Evolutionary conservation across 2,888 invertebrate species (phyloP).

Genomic region (Cerastis rubricosa): DNA sequence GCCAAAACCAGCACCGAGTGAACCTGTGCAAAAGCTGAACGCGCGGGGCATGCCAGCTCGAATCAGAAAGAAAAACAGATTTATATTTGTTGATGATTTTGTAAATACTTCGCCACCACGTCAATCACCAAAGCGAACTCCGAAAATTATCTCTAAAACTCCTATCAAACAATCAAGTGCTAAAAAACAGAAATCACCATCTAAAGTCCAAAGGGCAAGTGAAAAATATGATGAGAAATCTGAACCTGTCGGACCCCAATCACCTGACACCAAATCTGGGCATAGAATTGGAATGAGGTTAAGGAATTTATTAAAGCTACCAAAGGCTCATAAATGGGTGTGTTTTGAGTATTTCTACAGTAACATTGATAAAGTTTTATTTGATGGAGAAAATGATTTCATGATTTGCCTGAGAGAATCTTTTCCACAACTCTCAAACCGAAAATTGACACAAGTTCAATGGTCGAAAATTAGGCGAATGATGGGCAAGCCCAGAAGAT

Average conservation of each 20-base stretch:
- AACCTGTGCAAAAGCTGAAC: constrained; percentile 95
- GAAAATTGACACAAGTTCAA: constrained; percentile 96
- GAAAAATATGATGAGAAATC: constrained; percentile 86
- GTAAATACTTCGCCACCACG: constrained; percentile 94
- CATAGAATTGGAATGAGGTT: constrained; percentile 97
- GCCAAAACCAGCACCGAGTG: constrained; percentile 93
- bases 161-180: constrained; percentile 85
- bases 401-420: constrained; percentile 97
- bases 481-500: constrained; percentile 99
- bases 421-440: constrained; percentile 97
- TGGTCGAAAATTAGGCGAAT: constrained; percentile 98
- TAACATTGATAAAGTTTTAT: constrained; percentile 98
- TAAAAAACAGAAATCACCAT: constrained; percentile 89
- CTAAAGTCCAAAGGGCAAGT: constrained; percentile 87
- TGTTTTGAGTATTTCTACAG: constrained; percentile 99
- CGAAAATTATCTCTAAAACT: constrained; percentile 90
- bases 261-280: constrained; percentile 96
- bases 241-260: constrained; percentile 83
- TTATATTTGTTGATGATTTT: constrained; percentile 97
- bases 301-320: constrained; percentile 98
- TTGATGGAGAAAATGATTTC: constrained; percentile 99
- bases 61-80: constrained; percentile 96
- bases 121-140: constrained; percentile 93
- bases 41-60: constrained; percentile 97
- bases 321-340: constrained; percentile 99